Percentiles rank a stretch among this genome's conserved stretches.
Evolutionary conservation across 2,797 vertebrate genomes (phyloP).

Genomic region (Petrocephalus schoutedeni): DNA sequence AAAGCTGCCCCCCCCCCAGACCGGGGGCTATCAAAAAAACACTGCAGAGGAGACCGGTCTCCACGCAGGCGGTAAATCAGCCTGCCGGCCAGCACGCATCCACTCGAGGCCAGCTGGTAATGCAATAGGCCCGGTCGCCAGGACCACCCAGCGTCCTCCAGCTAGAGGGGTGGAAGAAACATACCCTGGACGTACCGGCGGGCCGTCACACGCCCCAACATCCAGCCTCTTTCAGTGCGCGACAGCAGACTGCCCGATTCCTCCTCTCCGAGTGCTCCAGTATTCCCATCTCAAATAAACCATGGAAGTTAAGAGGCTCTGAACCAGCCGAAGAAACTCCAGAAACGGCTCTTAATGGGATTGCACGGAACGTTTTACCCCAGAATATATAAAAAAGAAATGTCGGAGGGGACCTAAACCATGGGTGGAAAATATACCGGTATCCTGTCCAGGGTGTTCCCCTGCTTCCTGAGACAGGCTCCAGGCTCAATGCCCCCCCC

Average conservation of each 20-base stretch:
- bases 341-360: neutral
- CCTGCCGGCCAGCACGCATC: slow-evolving; percentile 43
- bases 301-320: neutral
- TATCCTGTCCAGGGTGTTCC: neutral
- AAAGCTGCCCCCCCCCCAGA: neutral
- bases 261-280: neutral
- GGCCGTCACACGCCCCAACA: slow-evolving; percentile 25
- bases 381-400: neutral
- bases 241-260: neutral
- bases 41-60: slow-evolving; percentile 48
- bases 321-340: neutral
- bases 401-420: neutral
- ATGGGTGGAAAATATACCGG: neutral
- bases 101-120: slow-evolving; percentile 52
- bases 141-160: slow-evolving; percentile 59
- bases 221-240: slow-evolving; percentile 13
- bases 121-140: slow-evolving; percentile 49
- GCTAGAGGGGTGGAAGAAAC: slow-evolving; percentile 31
- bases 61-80: slow-evolving; percentile 52
- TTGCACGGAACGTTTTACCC: neutral
- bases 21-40: slow-evolving; percentile 49
- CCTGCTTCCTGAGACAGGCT: neutral
- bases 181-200: neutral
- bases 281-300: neutral
- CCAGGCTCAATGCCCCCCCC: neutral